Evolutionary conservation across 2,888 invertebrate species (phyloP).

Genomic region (Caenorhabditis sp.): DNA sequence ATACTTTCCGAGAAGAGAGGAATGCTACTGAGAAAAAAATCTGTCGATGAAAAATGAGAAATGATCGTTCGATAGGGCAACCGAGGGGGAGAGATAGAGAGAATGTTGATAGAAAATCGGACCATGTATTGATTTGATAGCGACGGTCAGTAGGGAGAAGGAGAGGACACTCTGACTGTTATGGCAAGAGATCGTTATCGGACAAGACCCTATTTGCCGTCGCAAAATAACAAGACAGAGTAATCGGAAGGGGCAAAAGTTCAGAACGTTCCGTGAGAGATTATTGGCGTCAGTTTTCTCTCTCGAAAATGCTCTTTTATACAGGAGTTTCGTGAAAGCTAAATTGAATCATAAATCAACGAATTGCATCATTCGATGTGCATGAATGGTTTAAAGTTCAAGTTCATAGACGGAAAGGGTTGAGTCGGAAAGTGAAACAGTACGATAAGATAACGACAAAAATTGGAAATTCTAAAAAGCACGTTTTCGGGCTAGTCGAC

Average conservation of each 20-base stretch:
- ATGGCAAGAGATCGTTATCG: background rate
- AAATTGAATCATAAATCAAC: constrained; percentile 1
- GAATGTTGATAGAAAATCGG: constrained; percentile 55
- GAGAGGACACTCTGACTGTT: background rate
- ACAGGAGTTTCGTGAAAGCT: background rate
- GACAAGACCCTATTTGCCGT: constrained; percentile 19
- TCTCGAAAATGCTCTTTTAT: background rate
- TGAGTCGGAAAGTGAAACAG: background rate
- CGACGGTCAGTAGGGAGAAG: background rate
- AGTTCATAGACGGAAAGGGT: constrained; percentile 17
- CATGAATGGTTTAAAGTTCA: background rate
- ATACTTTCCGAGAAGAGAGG: constrained; percentile 9
- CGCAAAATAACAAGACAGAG: too few relatives aligned
- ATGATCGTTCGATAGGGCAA: constrained; percentile 54
- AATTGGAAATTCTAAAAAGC: background rate
- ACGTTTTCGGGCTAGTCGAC: constrained; percentile 7
- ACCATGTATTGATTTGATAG: constrained; percentile 43
- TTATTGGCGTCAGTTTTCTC: too few relatives aligned
- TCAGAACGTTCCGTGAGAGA: constrained; percentile 3
- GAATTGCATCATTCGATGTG: constrained; percentile 7
- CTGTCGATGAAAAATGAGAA: constrained; percentile 17
- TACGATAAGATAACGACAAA: constrained; percentile 3
- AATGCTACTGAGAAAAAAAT: constrained; percentile 5
- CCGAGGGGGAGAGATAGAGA: background rate
- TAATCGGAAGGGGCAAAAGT: background rate